Percentiles rank a stretch among this genome's conserved stretches.
phyloP scores from a whole-genome alignment of 2,113 vertebrate species.

The Cyanocitta stelleri region DNA sequence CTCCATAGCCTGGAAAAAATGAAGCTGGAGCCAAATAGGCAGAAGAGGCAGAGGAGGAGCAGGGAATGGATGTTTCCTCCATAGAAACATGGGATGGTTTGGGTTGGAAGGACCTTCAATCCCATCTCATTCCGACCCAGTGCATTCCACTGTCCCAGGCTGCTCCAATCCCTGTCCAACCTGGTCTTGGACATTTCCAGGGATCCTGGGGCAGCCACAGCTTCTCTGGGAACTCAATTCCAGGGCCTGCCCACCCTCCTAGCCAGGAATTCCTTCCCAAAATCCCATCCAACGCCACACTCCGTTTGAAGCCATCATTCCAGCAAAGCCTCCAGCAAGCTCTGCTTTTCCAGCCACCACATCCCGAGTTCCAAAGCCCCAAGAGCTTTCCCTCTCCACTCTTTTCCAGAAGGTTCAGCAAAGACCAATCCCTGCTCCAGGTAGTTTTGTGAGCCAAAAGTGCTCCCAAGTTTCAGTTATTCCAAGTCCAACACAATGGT shows the following conservation, averaged over 20 bases:
- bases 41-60: background rate
- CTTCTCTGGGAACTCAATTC: fast-evolving
- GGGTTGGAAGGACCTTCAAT: background rate
- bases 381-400: fast-evolving
- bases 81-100: fast-evolving
- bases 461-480: background rate
- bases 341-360: background rate
- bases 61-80: background rate
- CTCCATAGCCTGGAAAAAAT: background rate
- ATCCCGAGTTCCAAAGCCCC: fast-evolving
- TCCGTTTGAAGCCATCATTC: background rate
- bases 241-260: fast-evolving
- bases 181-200: background rate
- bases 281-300: background rate
- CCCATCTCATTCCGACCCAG: background rate
- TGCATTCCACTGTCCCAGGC: fast-evolving
- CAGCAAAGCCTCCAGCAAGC: background rate
- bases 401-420: background rate
- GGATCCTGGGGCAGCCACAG: background rate
- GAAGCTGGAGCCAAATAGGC: background rate
- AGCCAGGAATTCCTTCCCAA: background rate
- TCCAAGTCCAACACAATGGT: fast-evolving
- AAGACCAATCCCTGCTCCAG: background rate
- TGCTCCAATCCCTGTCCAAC: background rate
- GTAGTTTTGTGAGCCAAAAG: background rate